Percentiles rank a stretch among this genome's conserved stretches.
phyloP scores from a whole-genome alignment of 37 sponge, comb jelly and placozoan species.

The Cliona cf. orientalis region DNA sequence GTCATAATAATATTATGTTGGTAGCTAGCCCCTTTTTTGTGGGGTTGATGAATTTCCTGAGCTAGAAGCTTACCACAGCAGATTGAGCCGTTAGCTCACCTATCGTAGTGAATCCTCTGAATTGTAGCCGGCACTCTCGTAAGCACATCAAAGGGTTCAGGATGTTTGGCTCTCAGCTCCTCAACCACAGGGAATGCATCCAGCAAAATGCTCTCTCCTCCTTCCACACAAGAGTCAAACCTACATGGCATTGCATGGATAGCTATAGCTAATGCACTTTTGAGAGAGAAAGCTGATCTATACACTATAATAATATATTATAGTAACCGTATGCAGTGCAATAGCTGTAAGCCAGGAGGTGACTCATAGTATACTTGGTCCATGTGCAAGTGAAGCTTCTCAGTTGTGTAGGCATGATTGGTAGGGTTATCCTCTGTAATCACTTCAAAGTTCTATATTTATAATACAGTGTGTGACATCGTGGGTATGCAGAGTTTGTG shows the following conservation, averaged over 20 bases:
- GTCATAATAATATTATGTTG: not conserved
- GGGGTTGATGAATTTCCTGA: too few species aligned
- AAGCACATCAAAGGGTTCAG: constrained; percentile 56
- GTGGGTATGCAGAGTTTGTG: too few species aligned
- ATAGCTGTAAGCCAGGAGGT: constrained; percentile 73
- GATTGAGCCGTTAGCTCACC: constrained; percentile 16
- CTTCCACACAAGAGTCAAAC: constrained; percentile 68
- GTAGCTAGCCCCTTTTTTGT: too few species aligned
- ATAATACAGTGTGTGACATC: too few species aligned
- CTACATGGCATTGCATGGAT: too few species aligned
- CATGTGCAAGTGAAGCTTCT: constrained; percentile 42
- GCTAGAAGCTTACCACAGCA: not conserved
- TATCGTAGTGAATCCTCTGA: constrained; percentile 73
- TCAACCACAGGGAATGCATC: constrained; percentile 62
- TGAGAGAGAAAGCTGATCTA: not conserved
- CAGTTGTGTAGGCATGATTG: constrained; percentile 62
- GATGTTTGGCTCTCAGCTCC: constrained; percentile 48
- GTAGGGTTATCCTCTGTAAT: constrained; percentile 22
- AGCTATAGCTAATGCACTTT: too few species aligned
- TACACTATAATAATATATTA: not conserved
- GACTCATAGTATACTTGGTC: constrained; percentile 76
- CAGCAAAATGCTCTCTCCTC: constrained; percentile 68
- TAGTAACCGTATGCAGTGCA: constrained; percentile 66
- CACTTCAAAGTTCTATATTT: constrained; percentile 55
- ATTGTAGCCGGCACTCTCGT: constrained; percentile 73